Evolutionary conservation across 2,113 vertebrate genomes (phyloP), one percentile per base, ranked within the genome.

Genomic region (Columba janthina): DNA sequence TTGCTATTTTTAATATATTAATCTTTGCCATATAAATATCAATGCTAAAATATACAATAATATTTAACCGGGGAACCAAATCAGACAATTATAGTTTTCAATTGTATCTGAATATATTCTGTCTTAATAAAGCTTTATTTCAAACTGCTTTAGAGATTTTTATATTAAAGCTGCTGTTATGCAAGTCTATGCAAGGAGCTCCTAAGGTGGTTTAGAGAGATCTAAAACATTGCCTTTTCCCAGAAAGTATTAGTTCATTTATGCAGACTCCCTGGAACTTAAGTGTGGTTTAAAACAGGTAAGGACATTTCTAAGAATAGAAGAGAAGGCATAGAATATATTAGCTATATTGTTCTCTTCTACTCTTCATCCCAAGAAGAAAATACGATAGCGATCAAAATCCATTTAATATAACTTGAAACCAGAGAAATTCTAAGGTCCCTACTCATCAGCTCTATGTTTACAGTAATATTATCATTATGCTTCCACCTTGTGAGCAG

Each of bases 371-470:
- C 51, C 29, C 24, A 38, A 48, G 24, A 26, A 13, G 26, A 61
- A 77, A 61, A 32, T 26, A 29, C 2, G 5, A 18, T 5, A 79
- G 28, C 2, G 6, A 6, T 61, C 15, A 73, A 88, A 87, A 73
- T 73, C 16, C 2, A 2, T 69, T 76, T 65, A 32, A 16, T 1
- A 0, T 8, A 36, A 11, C 62, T 14, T 57, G 22, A 70, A 50
- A 31, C 2, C 8, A 69, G 69, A 50, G 17, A 21, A 15, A 22
- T 38, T 80, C 16, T 3, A 19, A 66, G n/a, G 48, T 72, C 20
- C 20, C 8, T 28, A 11, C 17, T 53, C 7, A 22, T 44, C 36
- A 42, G 26, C 14, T 48, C 12, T 1, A 2, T 10, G 0, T 60
- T 73, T 6, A 31, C 10, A 28, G 24, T 28, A 32, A 31, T 28